A percentile compares a stretch with the other conserved stretches of the same genome.
Conservation (phyloP, 2,797 vertebrate species). For the Xenops minutus region DNA sequence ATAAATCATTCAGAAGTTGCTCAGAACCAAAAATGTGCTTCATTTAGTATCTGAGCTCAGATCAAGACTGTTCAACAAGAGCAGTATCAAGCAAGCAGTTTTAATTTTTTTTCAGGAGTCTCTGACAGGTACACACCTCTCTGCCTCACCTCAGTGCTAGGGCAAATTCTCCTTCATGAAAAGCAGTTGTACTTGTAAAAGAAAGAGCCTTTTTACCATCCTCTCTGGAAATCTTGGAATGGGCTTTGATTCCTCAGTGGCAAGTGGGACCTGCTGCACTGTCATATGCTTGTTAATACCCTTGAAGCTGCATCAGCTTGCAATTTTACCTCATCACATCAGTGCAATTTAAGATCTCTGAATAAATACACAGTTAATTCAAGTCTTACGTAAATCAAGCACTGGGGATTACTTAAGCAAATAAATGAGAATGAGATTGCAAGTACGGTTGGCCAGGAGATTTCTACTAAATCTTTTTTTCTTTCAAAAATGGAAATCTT, state of each 20-base stretch:
- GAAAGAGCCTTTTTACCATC: not conserved
- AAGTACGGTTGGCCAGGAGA: not conserved
- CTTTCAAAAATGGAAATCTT: not conserved
- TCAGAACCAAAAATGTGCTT: not conserved
- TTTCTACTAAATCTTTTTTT: slow-evolving; percentile 21
- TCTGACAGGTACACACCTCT: not conserved
- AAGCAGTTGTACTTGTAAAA: not conserved
- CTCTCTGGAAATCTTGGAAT: not conserved
- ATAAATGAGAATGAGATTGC: slow-evolving; percentile 51
- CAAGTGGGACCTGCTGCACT: not conserved
- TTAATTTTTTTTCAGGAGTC: not conserved
- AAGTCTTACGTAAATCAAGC: slow-evolving; percentile 59
- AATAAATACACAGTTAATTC: slow-evolving; percentile 66
- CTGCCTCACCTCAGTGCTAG: not conserved
- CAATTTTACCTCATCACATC: slow-evolving; percentile 51
- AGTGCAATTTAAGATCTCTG: slow-evolving; percentile 44
- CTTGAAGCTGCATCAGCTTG: slow-evolving; percentile 49
- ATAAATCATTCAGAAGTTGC: not conserved
- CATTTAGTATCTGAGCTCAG: not conserved
- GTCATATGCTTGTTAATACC: slow-evolving; percentile 2
- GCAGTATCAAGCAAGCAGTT: not conserved
- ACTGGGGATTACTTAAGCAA: slow-evolving; percentile 62
- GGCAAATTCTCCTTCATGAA: not conserved
- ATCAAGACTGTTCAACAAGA: not conserved
- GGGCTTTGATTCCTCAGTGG: not conserved